phyloP scores from a whole-genome alignment of 2,888 invertebrate species.

The Zaprionus obscuricornis region DNA sequence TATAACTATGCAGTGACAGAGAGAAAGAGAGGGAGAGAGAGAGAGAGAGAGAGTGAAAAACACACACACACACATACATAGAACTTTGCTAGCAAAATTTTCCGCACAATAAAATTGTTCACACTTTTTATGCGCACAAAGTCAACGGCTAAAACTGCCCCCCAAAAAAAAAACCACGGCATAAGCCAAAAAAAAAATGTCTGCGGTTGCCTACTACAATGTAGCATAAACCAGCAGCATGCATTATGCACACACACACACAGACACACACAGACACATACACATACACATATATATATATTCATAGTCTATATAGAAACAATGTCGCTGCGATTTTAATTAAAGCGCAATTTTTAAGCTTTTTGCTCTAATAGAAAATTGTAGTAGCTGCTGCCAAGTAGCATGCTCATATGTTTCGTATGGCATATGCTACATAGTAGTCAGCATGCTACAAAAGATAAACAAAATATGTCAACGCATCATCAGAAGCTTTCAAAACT shows the following conservation, averaged over 20 bases:
- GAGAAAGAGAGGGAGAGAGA: conserved; percentile 1
- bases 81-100: conserved; percentile 53
- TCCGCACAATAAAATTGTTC: conserved; percentile 72
- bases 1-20: conserved; percentile 9
- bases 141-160: conserved; percentile 12
- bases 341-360: too few relatives aligned
- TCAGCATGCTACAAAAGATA: conserved; percentile 32
- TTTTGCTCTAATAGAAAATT: too few relatives aligned
- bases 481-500: conserved; percentile 11
- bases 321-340: too few relatives aligned
- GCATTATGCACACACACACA: too few relatives aligned
- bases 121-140: conserved; percentile 59
- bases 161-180: too few relatives aligned
- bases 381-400: not conserved
- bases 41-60: conserved; percentile 11
- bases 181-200: conserved; percentile 8
- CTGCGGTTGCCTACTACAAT: not conserved
- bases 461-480: conserved; percentile 34
- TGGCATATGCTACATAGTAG: not conserved
- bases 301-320: too few relatives aligned
- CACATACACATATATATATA: conserved; percentile 6
- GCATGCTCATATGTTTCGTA: not conserved
- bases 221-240: too few relatives aligned
- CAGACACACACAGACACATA: not conserved
- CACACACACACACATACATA: not conserved